Conservation (phyloP, 2,888 invertebrate genomes). For the Drosophila mulleri region DNA sequence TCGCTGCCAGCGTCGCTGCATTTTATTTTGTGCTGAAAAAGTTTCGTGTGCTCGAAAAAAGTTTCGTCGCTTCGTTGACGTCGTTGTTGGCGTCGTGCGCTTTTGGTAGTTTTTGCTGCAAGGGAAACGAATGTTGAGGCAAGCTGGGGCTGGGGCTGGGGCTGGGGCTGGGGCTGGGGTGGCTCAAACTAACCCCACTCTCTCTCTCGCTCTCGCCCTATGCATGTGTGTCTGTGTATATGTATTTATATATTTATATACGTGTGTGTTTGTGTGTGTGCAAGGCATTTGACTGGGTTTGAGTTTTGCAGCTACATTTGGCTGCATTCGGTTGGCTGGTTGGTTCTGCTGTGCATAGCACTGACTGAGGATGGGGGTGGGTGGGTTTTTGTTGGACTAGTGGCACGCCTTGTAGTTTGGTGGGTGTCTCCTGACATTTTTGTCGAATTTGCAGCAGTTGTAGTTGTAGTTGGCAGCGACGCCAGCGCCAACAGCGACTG, state of each 20-base stretch:
- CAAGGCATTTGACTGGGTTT: conserved; percentile 68
- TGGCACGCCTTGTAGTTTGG: conserved; percentile 69
- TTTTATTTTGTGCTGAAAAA: conserved; percentile 84
- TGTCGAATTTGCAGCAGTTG: conserved; percentile 79
- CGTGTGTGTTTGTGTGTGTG: conserved; percentile 40
- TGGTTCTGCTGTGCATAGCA: conserved; percentile 33
- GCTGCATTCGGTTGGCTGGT: conserved; percentile 78
- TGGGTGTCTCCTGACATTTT: conserved; percentile 82
- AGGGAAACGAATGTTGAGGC: conserved; percentile 53
- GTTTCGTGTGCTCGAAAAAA: conserved; percentile 85
- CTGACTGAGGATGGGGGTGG: conserved; percentile 1
- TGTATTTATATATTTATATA: conserved; percentile 25
- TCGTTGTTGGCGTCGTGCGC: conserved; percentile 69
- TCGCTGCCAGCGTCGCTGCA: conserved; percentile 65
- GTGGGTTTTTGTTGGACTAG: conserved; percentile 12
- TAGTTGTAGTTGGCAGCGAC: conserved; percentile 41
- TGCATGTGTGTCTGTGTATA: conserved; percentile 32
- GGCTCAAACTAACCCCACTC: conserved; percentile 44
- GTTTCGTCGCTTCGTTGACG: conserved; percentile 81
- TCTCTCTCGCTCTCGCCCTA: conserved; percentile 12
- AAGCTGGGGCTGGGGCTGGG: not conserved
- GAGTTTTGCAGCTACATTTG: conserved; percentile 80
- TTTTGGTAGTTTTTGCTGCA: conserved; percentile 74
- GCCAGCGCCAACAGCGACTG: conserved; percentile 54
- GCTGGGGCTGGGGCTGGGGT: not conserved